phyloP scores from a whole-genome alignment of 2,113 vertebrate species.

The Podilymbus podiceps region DNA sequence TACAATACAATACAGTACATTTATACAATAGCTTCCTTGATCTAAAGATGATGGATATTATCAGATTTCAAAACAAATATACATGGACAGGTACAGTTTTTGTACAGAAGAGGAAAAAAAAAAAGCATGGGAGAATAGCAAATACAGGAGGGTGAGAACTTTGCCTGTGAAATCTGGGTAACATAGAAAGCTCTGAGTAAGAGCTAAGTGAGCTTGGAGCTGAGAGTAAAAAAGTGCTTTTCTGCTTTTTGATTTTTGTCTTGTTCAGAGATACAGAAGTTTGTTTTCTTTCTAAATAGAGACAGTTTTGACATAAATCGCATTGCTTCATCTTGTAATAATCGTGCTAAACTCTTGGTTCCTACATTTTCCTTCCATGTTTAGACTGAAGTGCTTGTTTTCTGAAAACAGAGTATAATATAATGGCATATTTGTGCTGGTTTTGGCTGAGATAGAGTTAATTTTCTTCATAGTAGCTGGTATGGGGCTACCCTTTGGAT shows the following conservation, averaged over 20 bases:
- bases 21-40: not conserved
- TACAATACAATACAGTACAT: too few species aligned
- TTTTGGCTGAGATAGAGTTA: too few species aligned
- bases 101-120: too few species aligned
- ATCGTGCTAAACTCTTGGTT: not conserved
- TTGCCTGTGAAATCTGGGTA: not conserved
- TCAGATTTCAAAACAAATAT: not conserved
- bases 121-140: not conserved
- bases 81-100: not conserved
- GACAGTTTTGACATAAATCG: not conserved
- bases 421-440: not conserved
- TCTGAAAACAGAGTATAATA: not conserved
- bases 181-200: not conserved
- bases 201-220: not conserved
- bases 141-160: not conserved
- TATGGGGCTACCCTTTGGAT: too few species aligned
- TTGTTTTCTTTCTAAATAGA: not conserved
- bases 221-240: not conserved
- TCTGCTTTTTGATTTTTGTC: not conserved
- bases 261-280: not conserved
- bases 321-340: not conserved
- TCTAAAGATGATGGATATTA: not conserved
- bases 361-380: not conserved
- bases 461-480: too few species aligned
- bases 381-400: not conserved